A percentile compares a stretch with the other conserved stretches of the same genome.
Conservation (phyloP, 2,113 vertebrate genomes). For the Ammodytes marinus region DNA sequence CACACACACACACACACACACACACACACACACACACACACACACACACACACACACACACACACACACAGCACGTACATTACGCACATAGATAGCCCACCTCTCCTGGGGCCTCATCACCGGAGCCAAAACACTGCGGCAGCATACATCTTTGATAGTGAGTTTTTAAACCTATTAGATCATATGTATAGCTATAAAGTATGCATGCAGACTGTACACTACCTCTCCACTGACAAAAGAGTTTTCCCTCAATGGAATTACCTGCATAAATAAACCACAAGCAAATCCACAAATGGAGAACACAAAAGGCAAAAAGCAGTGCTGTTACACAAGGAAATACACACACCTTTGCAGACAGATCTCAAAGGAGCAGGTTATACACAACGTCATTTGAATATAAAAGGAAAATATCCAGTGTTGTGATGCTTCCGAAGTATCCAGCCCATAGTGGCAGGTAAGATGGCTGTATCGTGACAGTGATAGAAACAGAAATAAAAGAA, state of each 20-base stretch:
- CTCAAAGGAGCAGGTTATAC: slow-evolving; percentile 69
- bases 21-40: slow-evolving; percentile 32
- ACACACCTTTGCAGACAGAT: slow-evolving; percentile 52
- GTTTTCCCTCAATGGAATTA: slow-evolving; percentile 68
- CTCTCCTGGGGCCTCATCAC: slow-evolving; percentile 76
- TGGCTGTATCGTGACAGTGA: background rate
- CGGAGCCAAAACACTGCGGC: slow-evolving; percentile 70
- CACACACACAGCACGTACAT: slow-evolving; percentile 29
- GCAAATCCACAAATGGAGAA: slow-evolving; percentile 73
- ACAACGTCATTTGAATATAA: slow-evolving; percentile 76
- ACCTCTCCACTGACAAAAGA: slow-evolving; percentile 62
- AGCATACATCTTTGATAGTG: slow-evolving; percentile 76
- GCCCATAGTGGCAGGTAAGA: slow-evolving; percentile 52
- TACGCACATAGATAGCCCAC: slow-evolving; percentile 50
- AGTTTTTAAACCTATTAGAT: slow-evolving; percentile 74
- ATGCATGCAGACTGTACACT: slow-evolving; percentile 66
- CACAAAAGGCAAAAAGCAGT: slow-evolving; percentile 59
- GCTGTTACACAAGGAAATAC: slow-evolving; percentile 29
- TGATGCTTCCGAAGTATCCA: slow-evolving; percentile 58
- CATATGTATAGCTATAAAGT: slow-evolving; percentile 67
- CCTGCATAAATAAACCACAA: slow-evolving; percentile 78
- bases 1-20: too few species aligned
- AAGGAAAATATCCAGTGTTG: slow-evolving; percentile 68
- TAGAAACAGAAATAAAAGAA: background rate
- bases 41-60: slow-evolving; percentile 30